These are phyloP conservation scores for Drosophila bocki DNA, from an alignment of 1,140 invertebrate genomes.

Conservation along the genomic window DNA sequence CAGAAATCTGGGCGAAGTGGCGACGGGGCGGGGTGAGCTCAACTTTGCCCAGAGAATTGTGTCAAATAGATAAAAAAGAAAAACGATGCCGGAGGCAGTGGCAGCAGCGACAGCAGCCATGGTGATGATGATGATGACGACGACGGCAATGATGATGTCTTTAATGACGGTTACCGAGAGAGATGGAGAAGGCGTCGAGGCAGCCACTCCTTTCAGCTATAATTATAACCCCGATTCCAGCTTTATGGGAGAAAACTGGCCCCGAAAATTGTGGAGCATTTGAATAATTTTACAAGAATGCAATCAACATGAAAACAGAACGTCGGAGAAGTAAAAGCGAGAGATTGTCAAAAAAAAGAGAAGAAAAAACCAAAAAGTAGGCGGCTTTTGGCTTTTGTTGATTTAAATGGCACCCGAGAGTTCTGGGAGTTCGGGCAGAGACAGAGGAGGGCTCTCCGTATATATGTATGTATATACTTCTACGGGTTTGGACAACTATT, in stretches of 20 bases:
- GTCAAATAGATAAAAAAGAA: conserved; percentile 80
- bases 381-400: conserved; percentile 68
- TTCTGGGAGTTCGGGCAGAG: conserved; percentile 10
- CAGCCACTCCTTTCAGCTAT: conserved; percentile 71
- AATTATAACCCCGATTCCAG: conserved; percentile 80
- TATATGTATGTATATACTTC: conserved; percentile 4
- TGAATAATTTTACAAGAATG: conserved; percentile 81
- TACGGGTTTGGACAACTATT: conserved; percentile 64
- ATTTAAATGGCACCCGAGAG: conserved; percentile 79
- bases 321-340: conserved; percentile 49
- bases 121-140: conserved; percentile 23
- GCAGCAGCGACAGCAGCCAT: conserved; percentile 15
- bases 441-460: conserved; percentile 22
- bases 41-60: conserved; percentile 81
- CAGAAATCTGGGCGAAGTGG: conserved; percentile 59
- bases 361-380: conserved; percentile 51
- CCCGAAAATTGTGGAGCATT: conserved; percentile 81
- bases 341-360: conserved; percentile 48
- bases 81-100: conserved; percentile 56
- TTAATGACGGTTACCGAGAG: conserved; percentile 8
- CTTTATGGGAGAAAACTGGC: conserved; percentile 65
- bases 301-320: conserved; percentile 64
- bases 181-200: conserved; percentile 40
- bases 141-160: conserved; percentile 38
- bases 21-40: conserved; percentile 28